Base-by-base conservation (phyloP, 2,888 invertebrate genomes). In the Dolomedes plantarius region DNA sequence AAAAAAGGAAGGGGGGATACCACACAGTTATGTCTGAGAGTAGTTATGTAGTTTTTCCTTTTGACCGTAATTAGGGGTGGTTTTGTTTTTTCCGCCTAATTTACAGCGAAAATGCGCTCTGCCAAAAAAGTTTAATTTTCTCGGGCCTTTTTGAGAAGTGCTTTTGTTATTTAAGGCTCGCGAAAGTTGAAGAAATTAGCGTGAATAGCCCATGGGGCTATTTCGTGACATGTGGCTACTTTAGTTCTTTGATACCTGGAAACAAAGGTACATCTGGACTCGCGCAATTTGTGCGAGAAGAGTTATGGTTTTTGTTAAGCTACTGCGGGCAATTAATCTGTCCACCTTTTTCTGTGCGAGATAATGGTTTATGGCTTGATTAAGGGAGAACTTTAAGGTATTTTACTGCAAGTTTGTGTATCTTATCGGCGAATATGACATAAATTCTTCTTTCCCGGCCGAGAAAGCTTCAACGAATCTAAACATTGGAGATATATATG, bases 101-200 rank as follows among this genome's bases (percentile, higher is more conserved):
- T 82, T 82, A 67, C 64, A 75, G 36, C 29, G 67, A 32, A 68
- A 50, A 71, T 28, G 64, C 31, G 64, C 69, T n/a, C 29, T 64
- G 82, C 75, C 75, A 82, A 82, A 82, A 82, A 82, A 75, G 69
- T 82, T 82, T 82, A 82, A 82, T 82, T 82, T 82, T 69, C 36
- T 23, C 72, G 31, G 50, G 19, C 41, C 80, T 80, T 80, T 80
- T 80, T 62, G 16, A 75, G 82, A 62, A 64, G 29, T 68, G 39
- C 75, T 69, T 81, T 75, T 69, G 68, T 81, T 50, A 13, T 81
- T 81, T 74, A 36, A 36, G 16, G 39, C 68, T 27, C 23, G 32
- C 27, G 27, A 41, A 62, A 64, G 39, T 75, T 78, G 28, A 41
- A 74, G 81, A 81, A 74, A 81, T 74, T 81, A 74, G 74, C 50